Evolutionary conservation across 2,797 vertebrate species (phyloP), one percentile per base, ranked within the genome.

Genomic region (Anableps anableps): DNA sequence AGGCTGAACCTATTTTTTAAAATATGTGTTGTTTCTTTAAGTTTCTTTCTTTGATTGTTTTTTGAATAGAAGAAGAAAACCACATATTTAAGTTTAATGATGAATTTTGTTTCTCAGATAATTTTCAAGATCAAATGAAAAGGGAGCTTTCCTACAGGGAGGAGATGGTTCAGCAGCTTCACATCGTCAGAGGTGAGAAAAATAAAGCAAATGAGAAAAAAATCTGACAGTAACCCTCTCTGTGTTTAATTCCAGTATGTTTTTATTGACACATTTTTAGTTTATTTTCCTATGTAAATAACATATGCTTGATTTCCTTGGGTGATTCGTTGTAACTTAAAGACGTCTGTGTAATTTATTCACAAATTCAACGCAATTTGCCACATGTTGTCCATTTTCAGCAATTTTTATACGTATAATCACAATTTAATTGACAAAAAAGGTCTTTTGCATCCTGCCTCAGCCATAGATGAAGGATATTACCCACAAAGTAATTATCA

Each of bases 61-160:
- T 0, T 66, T 36, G 2, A 14, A 3, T 19, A 34, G 29, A 31
- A 62, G 60, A 6, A 31, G 29, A 62, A 62, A 5, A 38, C 9
- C 34, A 19, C n/a, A 51, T 23, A 41, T 41, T 48, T 10, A 38
- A 41, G 41, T 70, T 23, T 21, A n/a, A 38, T 23, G 5, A 19
- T 53, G 34, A 2, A 26, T 68, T 83, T 83, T 89, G 36, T 71
- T 93, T 92, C 91, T 75, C 95, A 99, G 98, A 99, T 95, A 99
- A 99, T 95, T 99, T 99, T 90, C 98, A 99, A 94, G 98, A 99
- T 94, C 98, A 99, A 94, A 99, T 99, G 98, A 99, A 99, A 92
- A 95, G 98, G 90, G 98, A 99, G 92, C 96, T 99, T 88, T 98
- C 98, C 70, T 99, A 99, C 91, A 94, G 98, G 86, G 98, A 99